These are phyloP conservation scores for Brachyalestes nurse DNA, from an alignment of 2,797 vertebrate species.

Conservation along the genomic window DNA sequence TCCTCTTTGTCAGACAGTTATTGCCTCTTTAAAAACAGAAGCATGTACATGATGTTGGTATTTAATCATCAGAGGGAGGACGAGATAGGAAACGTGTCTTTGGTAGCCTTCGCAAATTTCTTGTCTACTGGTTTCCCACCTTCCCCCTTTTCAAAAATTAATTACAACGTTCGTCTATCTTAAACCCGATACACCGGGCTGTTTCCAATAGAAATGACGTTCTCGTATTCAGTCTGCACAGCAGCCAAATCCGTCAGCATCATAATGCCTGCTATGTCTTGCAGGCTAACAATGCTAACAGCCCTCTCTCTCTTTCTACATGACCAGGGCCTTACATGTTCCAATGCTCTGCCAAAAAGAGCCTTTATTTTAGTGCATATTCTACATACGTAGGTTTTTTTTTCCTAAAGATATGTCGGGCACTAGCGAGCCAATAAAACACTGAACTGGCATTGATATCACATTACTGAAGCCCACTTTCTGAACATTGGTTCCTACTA, in stretches of 20 bases:
- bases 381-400: slow-evolving; percentile 6
- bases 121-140: not conserved
- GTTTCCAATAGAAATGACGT: slow-evolving; percentile 55
- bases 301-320: slow-evolving; percentile 13
- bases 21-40: slow-evolving; percentile 61
- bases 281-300: slow-evolving; percentile 3
- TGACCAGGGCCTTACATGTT: slow-evolving; percentile 30
- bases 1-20: slow-evolving; percentile 49
- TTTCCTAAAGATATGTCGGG: slow-evolving; percentile 10
- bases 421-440: slow-evolving; percentile 23
- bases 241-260: slow-evolving; percentile 60
- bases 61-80: slow-evolving; percentile 57
- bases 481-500: slow-evolving; percentile 31
- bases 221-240: slow-evolving; percentile 56
- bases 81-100: slow-evolving; percentile 49
- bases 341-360: slow-evolving; percentile 13
- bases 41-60: slow-evolving; percentile 45
- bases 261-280: slow-evolving; percentile 33
- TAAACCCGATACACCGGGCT: slow-evolving; percentile 53
- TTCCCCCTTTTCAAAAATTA: slow-evolving; percentile 17
- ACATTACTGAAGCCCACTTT: slow-evolving; percentile 22
- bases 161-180: not conserved
- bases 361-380: slow-evolving; percentile 29
- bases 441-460: not conserved
- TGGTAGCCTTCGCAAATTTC: slow-evolving; percentile 53